A percentile compares a stretch with the other conserved stretches of the same genome.
phyloP scores from a whole-genome alignment of 92 coral and sea anemone genomes.

The Virgularia gustaviana region DNA sequence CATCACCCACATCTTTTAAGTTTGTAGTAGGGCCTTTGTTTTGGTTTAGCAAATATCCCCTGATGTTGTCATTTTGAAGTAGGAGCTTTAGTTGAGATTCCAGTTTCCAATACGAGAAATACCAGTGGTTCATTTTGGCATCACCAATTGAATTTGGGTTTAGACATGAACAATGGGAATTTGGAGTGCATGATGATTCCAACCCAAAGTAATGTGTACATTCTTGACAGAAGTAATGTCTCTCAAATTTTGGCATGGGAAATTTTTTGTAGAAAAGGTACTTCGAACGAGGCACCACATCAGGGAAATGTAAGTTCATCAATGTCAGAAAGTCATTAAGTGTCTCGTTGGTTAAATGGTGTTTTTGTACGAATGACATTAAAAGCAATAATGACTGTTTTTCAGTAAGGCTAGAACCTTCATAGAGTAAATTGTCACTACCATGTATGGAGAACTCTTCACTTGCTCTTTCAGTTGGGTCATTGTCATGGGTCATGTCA shows the following conservation, averaged over 20 bases:
- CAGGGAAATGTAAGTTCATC: conserved; percentile 5
- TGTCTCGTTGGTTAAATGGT: conserved; percentile 2
- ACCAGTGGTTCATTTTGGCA: neutral
- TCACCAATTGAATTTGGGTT: neutral
- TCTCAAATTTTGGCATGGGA: neutral
- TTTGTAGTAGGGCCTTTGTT: neutral
- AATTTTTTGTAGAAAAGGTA: neutral
- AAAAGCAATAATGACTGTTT: neutral
- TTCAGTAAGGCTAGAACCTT: neutral
- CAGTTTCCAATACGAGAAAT: conserved; percentile 1
- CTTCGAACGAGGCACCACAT: neutral
- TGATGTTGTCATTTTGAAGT: neutral
- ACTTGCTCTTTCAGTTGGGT: neutral
- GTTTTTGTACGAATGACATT: neutral
- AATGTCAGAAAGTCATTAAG: neutral
- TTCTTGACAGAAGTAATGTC: neutral
- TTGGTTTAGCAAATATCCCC: neutral
- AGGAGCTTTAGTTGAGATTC: neutral
- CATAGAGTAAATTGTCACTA: neutral
- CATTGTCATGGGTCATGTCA: too few relatives aligned
- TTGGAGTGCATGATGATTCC: neutral
- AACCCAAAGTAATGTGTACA: conserved; percentile 3
- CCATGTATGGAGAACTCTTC: neutral
- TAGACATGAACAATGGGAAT: neutral
- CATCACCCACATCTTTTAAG: neutral